Conservation (phyloP, 2,113 vertebrate genomes). For the Pterocles orientalis region DNA sequence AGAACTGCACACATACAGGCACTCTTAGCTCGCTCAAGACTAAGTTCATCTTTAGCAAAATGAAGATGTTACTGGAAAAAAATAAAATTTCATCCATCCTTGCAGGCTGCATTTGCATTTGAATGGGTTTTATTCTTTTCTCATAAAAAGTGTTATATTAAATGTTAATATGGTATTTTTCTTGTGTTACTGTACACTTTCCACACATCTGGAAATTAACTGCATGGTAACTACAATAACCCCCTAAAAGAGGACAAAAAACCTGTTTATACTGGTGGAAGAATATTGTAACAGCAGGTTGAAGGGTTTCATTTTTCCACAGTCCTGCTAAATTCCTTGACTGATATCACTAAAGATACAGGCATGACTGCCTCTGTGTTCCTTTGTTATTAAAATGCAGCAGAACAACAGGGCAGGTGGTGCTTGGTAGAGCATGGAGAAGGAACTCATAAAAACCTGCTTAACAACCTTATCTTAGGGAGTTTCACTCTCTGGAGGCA, state of each 20-base stretch:
- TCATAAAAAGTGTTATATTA: constrained; percentile 60
- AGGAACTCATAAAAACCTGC: neutral
- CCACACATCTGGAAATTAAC: constrained; percentile 51
- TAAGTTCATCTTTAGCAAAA: neutral
- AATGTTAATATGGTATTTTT: constrained; percentile 71
- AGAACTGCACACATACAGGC: neutral
- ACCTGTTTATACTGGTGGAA: neutral
- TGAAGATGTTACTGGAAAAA: constrained; percentile 16
- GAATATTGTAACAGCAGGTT: neutral
- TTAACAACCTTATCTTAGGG: neutral
- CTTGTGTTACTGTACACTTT: constrained; percentile 52
- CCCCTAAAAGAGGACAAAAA: neutral
- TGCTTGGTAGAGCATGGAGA: neutral
- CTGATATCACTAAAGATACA: neutral
- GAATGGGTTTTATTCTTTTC: constrained; percentile 62
- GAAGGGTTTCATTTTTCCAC: neutral
- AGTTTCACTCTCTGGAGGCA: rapidly evolving
- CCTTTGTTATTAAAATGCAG: neutral
- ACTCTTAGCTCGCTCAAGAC: rapidly evolving
- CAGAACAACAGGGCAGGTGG: neutral
- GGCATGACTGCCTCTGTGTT: neutral
- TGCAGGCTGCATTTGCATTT: constrained; percentile 69
- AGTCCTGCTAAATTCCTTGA: neutral
- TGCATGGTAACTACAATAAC: constrained; percentile 9
- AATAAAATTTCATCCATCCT: constrained; percentile 4